Percentiles rank a stretch among this genome's conserved stretches.
phyloP scores from a whole-genome alignment of 2,888 invertebrate genomes.

The Notocelia uddmanniana region DNA sequence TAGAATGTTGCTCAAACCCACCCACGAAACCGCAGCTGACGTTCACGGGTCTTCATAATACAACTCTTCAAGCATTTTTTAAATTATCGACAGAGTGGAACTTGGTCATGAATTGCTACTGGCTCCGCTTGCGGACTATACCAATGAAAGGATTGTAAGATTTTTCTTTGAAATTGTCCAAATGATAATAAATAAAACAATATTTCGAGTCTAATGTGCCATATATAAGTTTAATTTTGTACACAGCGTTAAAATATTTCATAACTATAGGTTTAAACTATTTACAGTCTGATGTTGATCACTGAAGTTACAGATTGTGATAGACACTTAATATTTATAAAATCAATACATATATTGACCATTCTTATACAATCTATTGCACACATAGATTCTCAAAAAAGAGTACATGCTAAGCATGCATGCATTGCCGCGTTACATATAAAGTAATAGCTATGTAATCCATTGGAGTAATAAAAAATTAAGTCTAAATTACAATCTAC shows the following conservation, averaged over 20 bases:
- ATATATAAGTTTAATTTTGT: constrained; percentile 41
- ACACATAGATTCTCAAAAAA: constrained; percentile 40
- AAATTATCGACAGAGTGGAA: no score
- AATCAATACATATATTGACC: constrained; percentile 35
- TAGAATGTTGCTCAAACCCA: no score
- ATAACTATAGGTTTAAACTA: constrained; percentile 42
- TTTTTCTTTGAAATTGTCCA: no score
- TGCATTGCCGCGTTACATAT: constrained; percentile 45
- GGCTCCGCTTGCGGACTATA: no score
- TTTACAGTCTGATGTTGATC: constrained; percentile 46
- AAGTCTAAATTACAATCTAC: constrained; percentile 46
- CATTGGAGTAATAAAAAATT: constrained; percentile 38
- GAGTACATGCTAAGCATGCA: constrained; percentile 43
- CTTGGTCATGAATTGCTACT: no score
- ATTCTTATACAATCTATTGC: constrained; percentile 43
- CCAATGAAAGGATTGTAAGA: no score
- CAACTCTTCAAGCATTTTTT: no score
- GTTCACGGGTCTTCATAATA: no score
- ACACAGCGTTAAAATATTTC: constrained; percentile 43
- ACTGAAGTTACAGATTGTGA: constrained; percentile 41
- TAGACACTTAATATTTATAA: constrained; percentile 35
- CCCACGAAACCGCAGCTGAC: no score
- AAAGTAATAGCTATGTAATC: constrained; percentile 33
- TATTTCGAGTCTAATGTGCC: constrained; percentile 34
- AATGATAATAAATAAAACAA: constrained; percentile 30